Percentiles rank a stretch among this genome's conserved stretches.
These are phyloP conservation scores for Colletes latitarsis DNA, from an alignment of 1,140 invertebrate genomes.

Conservation along the genomic window DNA sequence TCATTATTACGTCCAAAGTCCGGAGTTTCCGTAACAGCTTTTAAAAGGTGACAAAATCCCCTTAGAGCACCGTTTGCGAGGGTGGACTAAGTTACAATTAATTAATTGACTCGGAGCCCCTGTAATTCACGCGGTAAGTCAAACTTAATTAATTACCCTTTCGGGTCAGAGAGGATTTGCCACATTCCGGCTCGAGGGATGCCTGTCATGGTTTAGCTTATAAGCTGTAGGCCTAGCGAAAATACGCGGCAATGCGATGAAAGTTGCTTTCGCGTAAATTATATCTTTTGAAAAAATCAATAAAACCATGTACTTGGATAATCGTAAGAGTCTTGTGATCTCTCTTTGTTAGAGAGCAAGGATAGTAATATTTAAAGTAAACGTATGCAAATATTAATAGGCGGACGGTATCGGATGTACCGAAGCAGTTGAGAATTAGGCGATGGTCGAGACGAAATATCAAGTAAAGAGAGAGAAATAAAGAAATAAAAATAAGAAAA, in stretches of 20 bases:
- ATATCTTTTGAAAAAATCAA: no score
- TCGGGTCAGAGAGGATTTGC: slow-evolving; percentile 29
- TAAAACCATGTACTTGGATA: no score
- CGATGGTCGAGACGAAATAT: slow-evolving; percentile 35
- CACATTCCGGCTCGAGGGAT: slow-evolving; percentile 38
- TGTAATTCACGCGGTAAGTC: slow-evolving; percentile 78
- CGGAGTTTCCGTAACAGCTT: slow-evolving; percentile 62
- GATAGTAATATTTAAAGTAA: no score
- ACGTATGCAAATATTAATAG: no score
- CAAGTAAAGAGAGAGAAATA: neutral
- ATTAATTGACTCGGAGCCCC: slow-evolving; percentile 76
- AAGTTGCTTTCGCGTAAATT: no score
- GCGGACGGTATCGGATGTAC: no score
- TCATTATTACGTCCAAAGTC: slow-evolving; percentile 54
- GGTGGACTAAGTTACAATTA: slow-evolving; percentile 76
- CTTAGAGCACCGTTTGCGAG: slow-evolving; percentile 62
- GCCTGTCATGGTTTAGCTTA: slow-evolving; percentile 32
- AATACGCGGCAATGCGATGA: neutral
- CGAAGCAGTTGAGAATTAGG: slow-evolving; percentile 37
- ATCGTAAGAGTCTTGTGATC: no score
- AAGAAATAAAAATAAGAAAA: slow-evolving; percentile 59
- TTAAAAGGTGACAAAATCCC: slow-evolving; percentile 80
- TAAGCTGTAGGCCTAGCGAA: slow-evolving; percentile 3
- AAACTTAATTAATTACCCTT: slow-evolving; percentile 80
- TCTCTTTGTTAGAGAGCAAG: no score